Conservation (phyloP, 2,888 invertebrate genomes). For the Hirudinaria manillensis region DNA sequence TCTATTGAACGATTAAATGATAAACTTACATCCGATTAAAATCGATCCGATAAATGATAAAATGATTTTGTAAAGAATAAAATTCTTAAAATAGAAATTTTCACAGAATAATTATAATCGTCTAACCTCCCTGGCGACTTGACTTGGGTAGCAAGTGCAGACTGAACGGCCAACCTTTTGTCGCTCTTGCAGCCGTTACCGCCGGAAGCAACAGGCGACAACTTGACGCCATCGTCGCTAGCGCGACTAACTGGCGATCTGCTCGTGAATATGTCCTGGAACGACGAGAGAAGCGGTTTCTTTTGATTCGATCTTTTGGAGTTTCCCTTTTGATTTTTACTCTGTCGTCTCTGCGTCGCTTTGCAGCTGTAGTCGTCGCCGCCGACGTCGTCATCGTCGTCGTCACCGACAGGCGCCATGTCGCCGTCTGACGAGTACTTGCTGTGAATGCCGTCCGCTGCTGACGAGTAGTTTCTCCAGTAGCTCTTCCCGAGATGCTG, state of each 20-base stretch:
- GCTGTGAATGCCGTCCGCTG: background rate
- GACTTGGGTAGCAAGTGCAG: background rate
- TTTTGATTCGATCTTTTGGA: background rate
- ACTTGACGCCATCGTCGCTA: background rate
- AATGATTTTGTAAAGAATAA: too few species aligned
- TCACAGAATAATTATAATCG: too few species aligned
- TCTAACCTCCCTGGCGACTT: constrained; percentile 2
- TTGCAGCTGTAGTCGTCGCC: background rate
- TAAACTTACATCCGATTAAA: background rate
- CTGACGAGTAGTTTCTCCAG: background rate
- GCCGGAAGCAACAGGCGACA: background rate
- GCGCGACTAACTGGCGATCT: background rate
- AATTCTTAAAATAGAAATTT: too few species aligned
- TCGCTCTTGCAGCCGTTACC: constrained; percentile 3
- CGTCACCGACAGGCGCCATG: background rate
- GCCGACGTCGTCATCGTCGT: background rate
- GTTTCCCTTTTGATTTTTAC: background rate
- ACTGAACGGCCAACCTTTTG: background rate
- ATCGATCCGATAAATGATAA: too few species aligned
- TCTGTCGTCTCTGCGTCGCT: background rate
- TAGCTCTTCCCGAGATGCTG: background rate
- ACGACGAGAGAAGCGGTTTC: background rate
- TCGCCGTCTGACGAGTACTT: constrained; percentile 2
- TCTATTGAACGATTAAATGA: background rate
- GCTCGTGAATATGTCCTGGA: constrained; percentile 12